Evolutionary conservation across 2,113 vertebrate genomes (phyloP).

Genomic region (Eidolon helvum): DNA sequence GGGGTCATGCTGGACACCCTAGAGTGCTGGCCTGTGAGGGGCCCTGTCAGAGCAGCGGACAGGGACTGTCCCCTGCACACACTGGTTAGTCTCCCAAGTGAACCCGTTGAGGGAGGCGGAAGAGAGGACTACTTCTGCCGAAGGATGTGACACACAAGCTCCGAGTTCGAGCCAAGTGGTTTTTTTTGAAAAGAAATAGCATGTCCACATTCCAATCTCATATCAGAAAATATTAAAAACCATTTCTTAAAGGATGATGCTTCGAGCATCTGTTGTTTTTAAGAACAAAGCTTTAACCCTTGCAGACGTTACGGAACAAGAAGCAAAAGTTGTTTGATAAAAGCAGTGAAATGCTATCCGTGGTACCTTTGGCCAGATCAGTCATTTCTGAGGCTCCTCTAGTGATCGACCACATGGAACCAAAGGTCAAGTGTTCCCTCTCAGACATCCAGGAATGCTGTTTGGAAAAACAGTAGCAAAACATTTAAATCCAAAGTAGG

Average conservation of each 20-base stretch:
- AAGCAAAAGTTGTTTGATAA: not conserved
- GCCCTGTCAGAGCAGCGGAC: not conserved
- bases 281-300: not conserved
- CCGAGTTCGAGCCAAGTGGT: not conserved
- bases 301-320: not conserved
- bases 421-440: not conserved
- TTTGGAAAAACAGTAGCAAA: not conserved
- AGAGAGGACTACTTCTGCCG: not conserved
- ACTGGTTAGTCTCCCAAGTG: not conserved
- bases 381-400: not conserved
- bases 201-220: not conserved
- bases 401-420: not conserved
- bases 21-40: too few species aligned
- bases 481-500: not conserved
- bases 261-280: not conserved
- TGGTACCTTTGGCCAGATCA: not conserved
- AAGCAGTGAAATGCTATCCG: not conserved
- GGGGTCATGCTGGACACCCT: too few species aligned
- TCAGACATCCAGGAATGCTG: not conserved
- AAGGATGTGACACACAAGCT: not conserved
- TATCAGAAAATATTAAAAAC: not conserved
- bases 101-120: not conserved
- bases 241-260: not conserved
- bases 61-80: fast-evolving
- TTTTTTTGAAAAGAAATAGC: not conserved